Conservation (phyloP, 1,140 invertebrate species). For the Drosophila parabipectinata region DNA sequence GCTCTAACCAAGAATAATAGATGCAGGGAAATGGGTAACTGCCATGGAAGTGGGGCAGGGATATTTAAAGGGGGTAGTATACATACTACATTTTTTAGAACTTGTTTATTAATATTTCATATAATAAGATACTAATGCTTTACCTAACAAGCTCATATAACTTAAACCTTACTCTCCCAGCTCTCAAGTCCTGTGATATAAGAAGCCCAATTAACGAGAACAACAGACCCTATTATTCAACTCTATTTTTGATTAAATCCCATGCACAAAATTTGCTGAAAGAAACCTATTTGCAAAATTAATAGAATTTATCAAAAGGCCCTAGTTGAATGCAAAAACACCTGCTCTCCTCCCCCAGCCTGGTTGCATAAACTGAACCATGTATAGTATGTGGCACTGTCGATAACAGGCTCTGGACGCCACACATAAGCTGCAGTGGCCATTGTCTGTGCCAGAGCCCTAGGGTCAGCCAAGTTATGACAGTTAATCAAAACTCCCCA, state of each 20-base stretch:
- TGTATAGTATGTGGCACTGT: not conserved
- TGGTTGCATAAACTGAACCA: not conserved
- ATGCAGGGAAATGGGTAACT: not conserved
- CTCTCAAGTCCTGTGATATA: no score
- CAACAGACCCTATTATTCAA: no score
- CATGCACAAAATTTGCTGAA: no score
- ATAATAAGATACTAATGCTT: no score
- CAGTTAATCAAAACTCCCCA: conserved; percentile 30
- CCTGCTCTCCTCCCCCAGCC: no score
- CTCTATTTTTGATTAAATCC: no score
- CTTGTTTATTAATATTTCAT: no score
- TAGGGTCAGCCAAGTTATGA: conserved; percentile 22
- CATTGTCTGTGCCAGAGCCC: not conserved
- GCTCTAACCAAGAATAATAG: conserved; percentile 21
- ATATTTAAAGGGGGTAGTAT: not conserved
- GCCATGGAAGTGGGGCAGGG: not conserved
- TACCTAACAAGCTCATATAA: no score
- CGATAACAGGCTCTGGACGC: not conserved
- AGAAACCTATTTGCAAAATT: not conserved
- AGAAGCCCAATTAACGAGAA: no score
- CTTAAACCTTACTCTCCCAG: no score
- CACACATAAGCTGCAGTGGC: conserved; percentile 16
- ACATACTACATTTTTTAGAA: no score
- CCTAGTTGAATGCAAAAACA: not conserved
- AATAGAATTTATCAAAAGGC: not conserved